These are phyloP conservation scores for Gobio occitaniae DNA, from an alignment of 2,797 vertebrate genomes.

Conservation along the genomic window DNA sequence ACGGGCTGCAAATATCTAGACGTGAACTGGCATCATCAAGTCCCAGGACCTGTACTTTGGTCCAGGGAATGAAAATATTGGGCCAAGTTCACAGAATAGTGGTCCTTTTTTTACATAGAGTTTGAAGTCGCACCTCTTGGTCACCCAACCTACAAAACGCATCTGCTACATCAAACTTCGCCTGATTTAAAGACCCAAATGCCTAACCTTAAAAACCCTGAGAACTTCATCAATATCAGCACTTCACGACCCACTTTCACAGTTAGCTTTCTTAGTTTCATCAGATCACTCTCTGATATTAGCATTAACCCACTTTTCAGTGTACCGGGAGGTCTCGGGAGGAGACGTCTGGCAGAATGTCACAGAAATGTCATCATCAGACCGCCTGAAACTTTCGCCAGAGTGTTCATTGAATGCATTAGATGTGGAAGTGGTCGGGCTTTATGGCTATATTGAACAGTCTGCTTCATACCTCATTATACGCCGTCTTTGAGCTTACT, in stretches of 20 bases:
- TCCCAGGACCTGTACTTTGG: background rate
- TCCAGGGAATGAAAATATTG: slow-evolving; percentile 4
- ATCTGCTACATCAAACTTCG: background rate
- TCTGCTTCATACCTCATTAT: slow-evolving; percentile 31
- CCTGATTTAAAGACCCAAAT: background rate
- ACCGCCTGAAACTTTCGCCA: background rate
- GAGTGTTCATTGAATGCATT: slow-evolving; percentile 13
- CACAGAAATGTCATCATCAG: slow-evolving; percentile 47
- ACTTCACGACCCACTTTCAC: slow-evolving; percentile 40
- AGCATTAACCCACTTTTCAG: slow-evolving; percentile 26
- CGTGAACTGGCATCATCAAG: background rate
- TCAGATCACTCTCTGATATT: slow-evolving; percentile 37
- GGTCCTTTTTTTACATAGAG: background rate
- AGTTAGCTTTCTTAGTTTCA: slow-evolving; percentile 17
- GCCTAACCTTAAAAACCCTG: slow-evolving; percentile 3
- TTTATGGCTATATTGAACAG: slow-evolving; percentile 13
- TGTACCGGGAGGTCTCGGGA: slow-evolving; percentile 1
- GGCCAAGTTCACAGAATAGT: slow-evolving; percentile 1
- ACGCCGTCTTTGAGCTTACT: background rate
- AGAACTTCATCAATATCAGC: background rate
- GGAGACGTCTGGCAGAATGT: slow-evolving; percentile 38
- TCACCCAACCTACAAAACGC: background rate
- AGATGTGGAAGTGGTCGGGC: background rate
- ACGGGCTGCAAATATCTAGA: background rate
- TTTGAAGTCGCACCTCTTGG: slow-evolving; percentile 7